Percentiles rank a stretch among this genome's conserved stretches.
Conservation (phyloP, 2,797 vertebrate genomes). For the Characodon lateralis region DNA sequence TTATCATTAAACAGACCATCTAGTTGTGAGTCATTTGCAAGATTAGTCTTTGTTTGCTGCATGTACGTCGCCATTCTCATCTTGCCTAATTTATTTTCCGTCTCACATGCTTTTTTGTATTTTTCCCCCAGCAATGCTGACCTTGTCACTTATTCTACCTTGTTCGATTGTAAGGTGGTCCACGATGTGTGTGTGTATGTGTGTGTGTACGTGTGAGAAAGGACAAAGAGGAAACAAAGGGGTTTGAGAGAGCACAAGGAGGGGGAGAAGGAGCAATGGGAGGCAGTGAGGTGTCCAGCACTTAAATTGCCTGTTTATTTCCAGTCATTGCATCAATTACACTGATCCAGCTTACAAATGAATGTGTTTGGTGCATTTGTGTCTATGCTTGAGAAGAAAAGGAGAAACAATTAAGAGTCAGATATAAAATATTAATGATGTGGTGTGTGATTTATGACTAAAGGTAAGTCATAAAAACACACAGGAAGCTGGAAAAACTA, state of each 20-base stretch:
- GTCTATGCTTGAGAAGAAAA: constrained; percentile 28
- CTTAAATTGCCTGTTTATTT: constrained; percentile 88
- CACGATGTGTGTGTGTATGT: constrained; percentile 33
- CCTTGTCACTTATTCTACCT: constrained; percentile 77
- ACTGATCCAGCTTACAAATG: constrained; percentile 65
- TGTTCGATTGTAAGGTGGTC: constrained; percentile 65
- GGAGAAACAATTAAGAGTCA: constrained; percentile 62
- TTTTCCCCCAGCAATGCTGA: constrained; percentile 58
- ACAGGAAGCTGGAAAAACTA: constrained; percentile 15
- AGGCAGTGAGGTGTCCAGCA: constrained; percentile 84
- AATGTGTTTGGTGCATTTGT: constrained; percentile 28
- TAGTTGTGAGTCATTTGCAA: constrained; percentile 64
- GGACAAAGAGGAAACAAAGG: constrained; percentile 54
- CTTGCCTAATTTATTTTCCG: constrained; percentile 65
- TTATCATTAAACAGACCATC: constrained; percentile 59
- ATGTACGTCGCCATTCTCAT: constrained; percentile 60
- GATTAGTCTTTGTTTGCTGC: constrained; percentile 64
- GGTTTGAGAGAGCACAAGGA: constrained; percentile 27
- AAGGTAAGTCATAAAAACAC: constrained; percentile 24
- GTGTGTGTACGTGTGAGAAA: constrained; percentile 18
- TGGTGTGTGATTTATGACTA: constrained; percentile 51
- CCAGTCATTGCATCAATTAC: constrained; percentile 85
- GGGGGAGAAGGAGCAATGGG: constrained; percentile 68
- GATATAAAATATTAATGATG: constrained; percentile 57
- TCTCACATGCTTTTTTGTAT: constrained; percentile 37